phyloP scores from a whole-genome alignment of 2,113 vertebrate species.

The Indri indri region DNA sequence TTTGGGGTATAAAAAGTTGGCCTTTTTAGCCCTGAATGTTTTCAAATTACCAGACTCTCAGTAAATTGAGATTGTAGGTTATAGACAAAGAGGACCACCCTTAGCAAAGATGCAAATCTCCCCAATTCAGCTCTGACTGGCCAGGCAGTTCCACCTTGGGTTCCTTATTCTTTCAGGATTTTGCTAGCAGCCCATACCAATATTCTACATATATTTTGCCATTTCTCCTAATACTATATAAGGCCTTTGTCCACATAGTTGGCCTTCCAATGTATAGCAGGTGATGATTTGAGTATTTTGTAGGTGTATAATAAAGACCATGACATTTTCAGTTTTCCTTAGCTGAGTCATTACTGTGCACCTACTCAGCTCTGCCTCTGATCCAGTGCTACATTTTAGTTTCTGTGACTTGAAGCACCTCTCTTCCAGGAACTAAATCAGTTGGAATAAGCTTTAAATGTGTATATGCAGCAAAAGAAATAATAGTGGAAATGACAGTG shows the following conservation, averaged over 20 bases:
- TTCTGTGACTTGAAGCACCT: not conserved
- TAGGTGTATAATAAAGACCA: not conserved
- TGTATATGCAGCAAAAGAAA: not conserved
- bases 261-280: not conserved
- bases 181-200: not conserved
- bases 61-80: not conserved
- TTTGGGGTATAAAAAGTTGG: not conserved
- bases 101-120: not conserved
- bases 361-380: not conserved
- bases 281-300: not conserved
- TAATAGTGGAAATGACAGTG: not conserved
- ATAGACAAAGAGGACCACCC: not conserved
- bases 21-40: slow-evolving; percentile 1
- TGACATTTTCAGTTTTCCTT: not conserved
- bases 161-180: slow-evolving; percentile 30
- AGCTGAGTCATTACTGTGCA: not conserved
- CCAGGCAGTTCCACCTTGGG: not conserved
- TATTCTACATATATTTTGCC: not conserved
- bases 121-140: not conserved
- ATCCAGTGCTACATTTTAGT: not conserved
- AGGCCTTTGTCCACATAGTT: not conserved
- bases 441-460: not conserved
- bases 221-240: not conserved
- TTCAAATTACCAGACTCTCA: not conserved
- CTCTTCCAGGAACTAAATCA: not conserved